Base-by-base conservation (phyloP, 2,113 vertebrate genomes). In the Centropristis striata region DNA sequence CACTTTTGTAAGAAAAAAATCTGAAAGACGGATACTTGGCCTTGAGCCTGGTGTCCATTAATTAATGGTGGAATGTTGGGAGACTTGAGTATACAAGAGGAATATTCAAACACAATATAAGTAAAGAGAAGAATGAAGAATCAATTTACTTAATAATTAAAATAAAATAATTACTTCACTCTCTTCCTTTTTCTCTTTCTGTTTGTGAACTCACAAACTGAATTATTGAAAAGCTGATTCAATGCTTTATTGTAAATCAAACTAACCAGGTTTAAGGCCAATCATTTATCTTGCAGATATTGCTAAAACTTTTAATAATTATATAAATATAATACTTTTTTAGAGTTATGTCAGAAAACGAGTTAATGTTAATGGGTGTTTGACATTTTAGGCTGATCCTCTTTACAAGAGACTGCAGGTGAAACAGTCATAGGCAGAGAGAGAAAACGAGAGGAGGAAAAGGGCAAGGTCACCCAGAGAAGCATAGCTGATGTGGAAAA, bases 381-480 rank as follows among this genome's bases (percentile, higher is more conserved):
- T 42, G 4, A 53, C 47, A 58, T 25, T 68, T 72, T 2, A 20
- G 27, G 28, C n/a, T 78, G 44, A 15, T 11, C 28, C 49, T 28
- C 51, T 15, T 54, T 12, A 11, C 0, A 1, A 44, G 15, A 75
- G 16, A 16, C 37, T 36, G 44, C 36, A 13, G 37, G 42, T 12
- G 25, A 64, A 37, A 32, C 4, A 0, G 8, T 51, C 42, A 18
- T 14, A 54, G 23, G 23, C 23, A 18, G 1, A 12, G 28, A 58
- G 21, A 37, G 61, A 36, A 11, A 42, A 39, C 20, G 15, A 36
- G 2, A 13, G 57, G 28, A 14, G 13, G n/a, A 36, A 39, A 50
- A 65, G 37, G 28, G 36, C 42, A 74, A 68, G 65, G 75, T 83
- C 78, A 71, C 54, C 10, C 23, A 8, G 74, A 82, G 54, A 57